A percentile compares a stretch with the other conserved stretches of the same genome.
These are phyloP conservation scores for Brachirus orientalis DNA, from an alignment of 2,113 vertebrate genomes.

Conservation along the genomic window DNA sequence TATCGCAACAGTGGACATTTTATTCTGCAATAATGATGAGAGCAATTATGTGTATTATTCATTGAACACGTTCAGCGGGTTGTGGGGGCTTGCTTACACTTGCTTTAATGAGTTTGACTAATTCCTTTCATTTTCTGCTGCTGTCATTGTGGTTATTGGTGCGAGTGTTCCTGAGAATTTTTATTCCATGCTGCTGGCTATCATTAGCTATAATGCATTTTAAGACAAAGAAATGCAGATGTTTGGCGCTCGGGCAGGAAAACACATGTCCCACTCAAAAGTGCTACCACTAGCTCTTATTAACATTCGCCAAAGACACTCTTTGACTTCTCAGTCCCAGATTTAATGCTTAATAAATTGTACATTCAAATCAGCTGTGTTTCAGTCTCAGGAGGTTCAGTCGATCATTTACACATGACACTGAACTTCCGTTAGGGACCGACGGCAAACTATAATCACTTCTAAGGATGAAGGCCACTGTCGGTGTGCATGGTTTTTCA, in stretches of 20 bases:
- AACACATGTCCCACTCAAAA: no score
- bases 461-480: not conserved
- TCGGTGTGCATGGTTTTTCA: not conserved
- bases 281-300: conserved; percentile 14
- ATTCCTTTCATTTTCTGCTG: conserved; percentile 35
- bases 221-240: conserved; percentile 28
- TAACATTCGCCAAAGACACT: conserved; percentile 11
- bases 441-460: not conserved
- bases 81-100: conserved; percentile 43
- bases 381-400: not conserved
- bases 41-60: conserved; percentile 43
- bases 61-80: conserved; percentile 49
- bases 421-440: conserved; percentile 8
- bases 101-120: conserved; percentile 49
- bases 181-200: conserved; percentile 36
- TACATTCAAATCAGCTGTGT: conserved; percentile 32
- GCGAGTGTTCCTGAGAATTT: conserved; percentile 36
- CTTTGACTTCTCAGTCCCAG: conserved; percentile 1
- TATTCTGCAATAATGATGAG: conserved; percentile 39
- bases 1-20: conserved; percentile 34
- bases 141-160: conserved; percentile 39
- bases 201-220: conserved; percentile 30
- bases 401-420: conserved; percentile 9
- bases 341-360: conserved; percentile 41
- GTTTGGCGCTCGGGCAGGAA: conserved; percentile 1